phyloP scores from a whole-genome alignment of 2,797 vertebrate genomes.

The Tangara arthus region DNA sequence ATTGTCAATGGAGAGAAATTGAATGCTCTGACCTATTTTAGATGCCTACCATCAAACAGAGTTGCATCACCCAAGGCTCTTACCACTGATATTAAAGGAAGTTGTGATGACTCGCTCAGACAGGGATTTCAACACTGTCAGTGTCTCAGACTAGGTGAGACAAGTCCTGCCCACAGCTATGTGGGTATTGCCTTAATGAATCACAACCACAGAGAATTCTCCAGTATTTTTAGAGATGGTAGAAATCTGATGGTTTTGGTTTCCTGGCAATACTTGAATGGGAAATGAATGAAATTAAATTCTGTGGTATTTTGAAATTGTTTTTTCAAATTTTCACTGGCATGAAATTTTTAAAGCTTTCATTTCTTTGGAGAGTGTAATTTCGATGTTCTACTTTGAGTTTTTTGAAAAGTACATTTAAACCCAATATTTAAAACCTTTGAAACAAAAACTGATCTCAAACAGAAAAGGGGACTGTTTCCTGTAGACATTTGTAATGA shows the following conservation, averaged over 20 bases:
- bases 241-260: constrained; percentile 1
- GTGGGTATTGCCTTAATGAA: constrained; percentile 43
- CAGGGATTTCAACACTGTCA: constrained; percentile 41
- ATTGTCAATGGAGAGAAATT: neutral
- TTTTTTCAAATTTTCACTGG: neutral
- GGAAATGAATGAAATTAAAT: constrained; percentile 35
- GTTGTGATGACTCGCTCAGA: constrained; percentile 31
- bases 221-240: constrained; percentile 39
- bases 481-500: neutral
- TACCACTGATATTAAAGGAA: neutral
- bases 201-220: constrained; percentile 40
- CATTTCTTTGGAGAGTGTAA: neutral
- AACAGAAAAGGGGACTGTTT: neutral
- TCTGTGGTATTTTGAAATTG: neutral
- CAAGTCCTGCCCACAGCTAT: constrained; percentile 45
- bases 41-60: neutral
- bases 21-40: constrained; percentile 20
- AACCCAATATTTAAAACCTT: neutral
- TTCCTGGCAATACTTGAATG: constrained; percentile 40
- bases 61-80: constrained; percentile 5
- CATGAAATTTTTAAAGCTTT: neutral
- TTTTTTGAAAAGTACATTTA: neutral
- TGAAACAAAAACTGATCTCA: neutral
- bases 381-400: neutral
- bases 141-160: constrained; percentile 55